Conservation (phyloP, 2,888 invertebrate genomes). For the Thalpophila matura region DNA sequence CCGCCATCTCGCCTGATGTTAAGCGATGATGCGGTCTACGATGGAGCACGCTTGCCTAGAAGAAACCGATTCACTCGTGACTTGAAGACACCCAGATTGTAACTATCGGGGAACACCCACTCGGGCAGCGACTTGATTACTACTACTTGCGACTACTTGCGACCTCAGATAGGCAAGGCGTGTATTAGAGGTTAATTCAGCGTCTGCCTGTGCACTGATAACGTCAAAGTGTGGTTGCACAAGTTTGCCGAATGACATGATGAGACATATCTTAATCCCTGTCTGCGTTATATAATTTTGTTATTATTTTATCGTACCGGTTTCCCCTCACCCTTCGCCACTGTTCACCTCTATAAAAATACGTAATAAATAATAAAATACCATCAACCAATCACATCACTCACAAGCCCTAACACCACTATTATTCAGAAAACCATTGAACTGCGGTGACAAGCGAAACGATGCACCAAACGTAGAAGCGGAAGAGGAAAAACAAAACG, state of each 20-base stretch:
- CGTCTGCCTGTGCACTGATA: background rate
- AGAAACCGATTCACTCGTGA: too few relatives aligned
- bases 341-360: too few relatives aligned
- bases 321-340: too few relatives aligned
- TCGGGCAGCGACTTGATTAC: too few relatives aligned
- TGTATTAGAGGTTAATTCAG: background rate
- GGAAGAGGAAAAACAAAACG: slow-evolving; percentile 32
- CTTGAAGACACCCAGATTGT: too few relatives aligned
- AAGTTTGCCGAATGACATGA: too few relatives aligned
- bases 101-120: too few relatives aligned
- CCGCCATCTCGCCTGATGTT: too few relatives aligned
- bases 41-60: too few relatives aligned
- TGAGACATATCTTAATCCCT: too few relatives aligned
- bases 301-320: background rate
- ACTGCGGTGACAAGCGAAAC: slow-evolving; percentile 24
- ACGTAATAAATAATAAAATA: background rate
- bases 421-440: slow-evolving; percentile 37
- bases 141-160: background rate
- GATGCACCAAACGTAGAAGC: slow-evolving; percentile 10
- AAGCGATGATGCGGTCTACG: too few relatives aligned
- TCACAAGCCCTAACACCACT: slow-evolving; percentile 23
- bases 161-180: background rate
- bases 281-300: too few relatives aligned
- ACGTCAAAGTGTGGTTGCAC: background rate
- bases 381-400: slow-evolving; percentile 12